Conservation (phyloP, 2,888 invertebrate species). For the Anagyrus pseudococci region DNA sequence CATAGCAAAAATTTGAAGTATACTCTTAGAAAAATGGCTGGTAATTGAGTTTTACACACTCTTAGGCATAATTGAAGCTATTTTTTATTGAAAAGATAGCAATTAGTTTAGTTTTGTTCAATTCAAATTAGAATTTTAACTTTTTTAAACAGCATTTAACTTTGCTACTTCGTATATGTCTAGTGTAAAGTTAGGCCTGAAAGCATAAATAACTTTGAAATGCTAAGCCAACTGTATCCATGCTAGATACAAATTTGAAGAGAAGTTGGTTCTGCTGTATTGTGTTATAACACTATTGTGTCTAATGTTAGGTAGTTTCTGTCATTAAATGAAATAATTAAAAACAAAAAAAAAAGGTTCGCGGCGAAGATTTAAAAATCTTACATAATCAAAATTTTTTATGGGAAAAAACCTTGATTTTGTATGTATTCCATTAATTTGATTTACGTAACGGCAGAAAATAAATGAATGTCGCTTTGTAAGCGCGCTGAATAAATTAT, state of each 20-base stretch:
- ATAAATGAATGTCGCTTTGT: slow-evolving; percentile 22
- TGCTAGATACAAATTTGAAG: slow-evolving; percentile 22
- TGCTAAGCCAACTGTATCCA: slow-evolving; percentile 19
- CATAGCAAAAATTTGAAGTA: too few relatives aligned
- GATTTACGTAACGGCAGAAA: slow-evolving; percentile 18
- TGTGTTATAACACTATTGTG: slow-evolving; percentile 36
- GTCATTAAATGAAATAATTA: slow-evolving; percentile 2
- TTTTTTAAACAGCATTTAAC: slow-evolving; percentile 26
- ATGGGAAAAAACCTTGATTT: slow-evolving; percentile 6
- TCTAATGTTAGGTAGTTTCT: slow-evolving; percentile 33
- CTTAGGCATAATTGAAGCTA: background rate
- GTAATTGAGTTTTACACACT: too few relatives aligned
- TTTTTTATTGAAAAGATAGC: background rate
- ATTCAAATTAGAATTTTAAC: background rate
- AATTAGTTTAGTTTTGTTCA: background rate
- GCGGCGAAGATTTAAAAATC: slow-evolving; percentile 18
- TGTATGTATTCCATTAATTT: slow-evolving; percentile 18
- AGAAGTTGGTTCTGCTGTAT: slow-evolving; percentile 33
- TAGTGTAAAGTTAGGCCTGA: slow-evolving; percentile 31
- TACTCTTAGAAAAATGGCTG: too few relatives aligned
- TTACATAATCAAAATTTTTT: slow-evolving; percentile 3
- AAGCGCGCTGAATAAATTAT: slow-evolving; percentile 31
- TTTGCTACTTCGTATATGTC: slow-evolving; percentile 21
- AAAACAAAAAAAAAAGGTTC: slow-evolving; percentile 7
- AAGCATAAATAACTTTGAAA: slow-evolving; percentile 17